These are phyloP conservation scores for Oegoconia quadripuncta DNA, from an alignment of 2,888 invertebrate genomes.

Conservation along the genomic window DNA sequence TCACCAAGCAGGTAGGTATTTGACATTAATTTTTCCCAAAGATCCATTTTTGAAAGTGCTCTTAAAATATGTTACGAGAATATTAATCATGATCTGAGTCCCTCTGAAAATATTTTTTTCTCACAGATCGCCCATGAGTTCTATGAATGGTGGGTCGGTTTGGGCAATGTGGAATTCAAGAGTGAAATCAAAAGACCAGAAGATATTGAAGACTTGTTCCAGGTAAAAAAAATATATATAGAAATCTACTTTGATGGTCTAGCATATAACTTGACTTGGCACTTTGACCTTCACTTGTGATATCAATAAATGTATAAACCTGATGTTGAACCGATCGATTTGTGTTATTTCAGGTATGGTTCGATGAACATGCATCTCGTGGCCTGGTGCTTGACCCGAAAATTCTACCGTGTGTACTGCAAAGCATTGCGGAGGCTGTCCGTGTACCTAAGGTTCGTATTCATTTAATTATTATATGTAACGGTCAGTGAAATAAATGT, in stretches of 20 bases:
- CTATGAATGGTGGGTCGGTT: conserved; percentile 72
- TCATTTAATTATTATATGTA: background rate
- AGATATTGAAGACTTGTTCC: conserved; percentile 77
- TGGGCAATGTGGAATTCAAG: conserved; percentile 70
- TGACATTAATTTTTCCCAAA: background rate
- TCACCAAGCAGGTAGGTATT: conserved; percentile 53
- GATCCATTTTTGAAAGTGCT: background rate
- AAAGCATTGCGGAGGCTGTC: conserved; percentile 50
- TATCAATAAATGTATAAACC: background rate
- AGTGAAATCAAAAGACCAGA: conserved; percentile 70
- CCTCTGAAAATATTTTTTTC: background rate
- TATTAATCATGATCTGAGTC: background rate
- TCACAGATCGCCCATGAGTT: conserved; percentile 76
- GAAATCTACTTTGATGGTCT: too few relatives aligned
- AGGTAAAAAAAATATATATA: too few relatives aligned
- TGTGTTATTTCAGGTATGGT: conserved; percentile 61
- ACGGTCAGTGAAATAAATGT: background rate
- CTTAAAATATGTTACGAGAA: background rate
- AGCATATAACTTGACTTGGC: too few relatives aligned
- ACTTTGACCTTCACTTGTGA: background rate
- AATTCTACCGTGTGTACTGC: conserved; percentile 64
- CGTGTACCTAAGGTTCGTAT: conserved; percentile 45
- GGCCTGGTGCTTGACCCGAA: conserved; percentile 60
- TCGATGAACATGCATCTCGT: conserved; percentile 68
- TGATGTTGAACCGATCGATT: too few relatives aligned